A percentile compares a stretch with the other conserved stretches of the same genome.
These are phyloP conservation scores for Streblospio benedicti DNA, from an alignment of 1,140 invertebrate genomes.

Conservation along the genomic window DNA sequence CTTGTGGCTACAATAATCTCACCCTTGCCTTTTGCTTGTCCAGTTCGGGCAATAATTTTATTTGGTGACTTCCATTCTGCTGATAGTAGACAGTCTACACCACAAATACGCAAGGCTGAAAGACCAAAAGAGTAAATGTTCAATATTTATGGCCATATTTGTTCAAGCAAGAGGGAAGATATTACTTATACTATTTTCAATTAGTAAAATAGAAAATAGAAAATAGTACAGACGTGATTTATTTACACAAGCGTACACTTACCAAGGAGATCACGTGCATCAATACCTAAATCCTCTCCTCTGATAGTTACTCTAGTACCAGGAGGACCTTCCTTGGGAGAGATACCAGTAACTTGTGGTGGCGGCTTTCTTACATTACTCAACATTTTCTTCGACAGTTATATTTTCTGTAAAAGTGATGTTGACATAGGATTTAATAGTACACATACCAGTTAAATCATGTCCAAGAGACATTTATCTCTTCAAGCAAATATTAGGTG, in stretches of 20 bases:
- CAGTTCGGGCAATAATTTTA: slow-evolving; percentile 92
- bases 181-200: background rate
- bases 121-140: slow-evolving; percentile 15
- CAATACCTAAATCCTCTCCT: slow-evolving; percentile 86
- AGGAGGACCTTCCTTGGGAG: slow-evolving; percentile 94
- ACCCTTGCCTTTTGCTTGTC: slow-evolving; percentile 83
- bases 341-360: slow-evolving; percentile 81
- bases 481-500: no score
- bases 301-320: slow-evolving; percentile 90
- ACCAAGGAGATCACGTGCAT: slow-evolving; percentile 78
- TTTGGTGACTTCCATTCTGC: slow-evolving; percentile 96
- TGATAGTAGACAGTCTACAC: slow-evolving; percentile 84
- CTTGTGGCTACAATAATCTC: slow-evolving; percentile 89
- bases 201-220: background rate
- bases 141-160: background rate
- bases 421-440: no score
- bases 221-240: background rate
- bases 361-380: slow-evolving; percentile 13
- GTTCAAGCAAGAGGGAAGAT: background rate
- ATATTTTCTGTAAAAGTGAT: no score
- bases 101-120: slow-evolving; percentile 85
- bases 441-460: no score
- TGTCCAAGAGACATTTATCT: no score
- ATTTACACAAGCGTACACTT: slow-evolving; percentile 31
- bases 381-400: slow-evolving; percentile 3